These are phyloP conservation scores for Holothuria leucospilota DNA, from an alignment of 53 echinoderm and acorn worm genomes.

Conservation along the genomic window DNA sequence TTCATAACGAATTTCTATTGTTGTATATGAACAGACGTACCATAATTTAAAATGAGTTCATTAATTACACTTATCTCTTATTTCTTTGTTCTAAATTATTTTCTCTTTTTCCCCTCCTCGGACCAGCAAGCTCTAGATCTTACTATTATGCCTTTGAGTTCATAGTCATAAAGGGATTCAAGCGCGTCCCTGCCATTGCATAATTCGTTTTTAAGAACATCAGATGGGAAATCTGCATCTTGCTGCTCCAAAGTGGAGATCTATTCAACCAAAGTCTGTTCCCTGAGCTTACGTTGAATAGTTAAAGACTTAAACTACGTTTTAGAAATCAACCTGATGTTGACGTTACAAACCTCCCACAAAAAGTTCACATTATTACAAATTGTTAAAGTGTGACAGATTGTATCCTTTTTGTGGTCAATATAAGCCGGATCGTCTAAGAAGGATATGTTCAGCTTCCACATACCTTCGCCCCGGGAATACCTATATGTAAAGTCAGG, in stretches of 20 bases:
- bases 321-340: background rate
- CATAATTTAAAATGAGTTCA: no score
- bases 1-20: no score
- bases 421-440: slow-evolving; percentile 13
- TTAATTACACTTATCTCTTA: no score
- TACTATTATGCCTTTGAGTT: no score
- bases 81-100: no score
- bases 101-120: no score
- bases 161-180: no score
- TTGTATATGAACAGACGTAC: no score
- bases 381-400: background rate
- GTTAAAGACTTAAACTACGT: background rate
- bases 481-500: background rate
- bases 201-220: background rate
- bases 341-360: background rate
- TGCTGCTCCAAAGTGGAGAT: background rate
- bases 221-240: background rate
- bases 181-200: no score
- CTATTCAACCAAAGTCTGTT: slow-evolving; percentile 1
- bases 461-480: slow-evolving; percentile 16
- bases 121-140: no score
- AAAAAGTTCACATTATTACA: background rate
- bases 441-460: slow-evolving; percentile 6
- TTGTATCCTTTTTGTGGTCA: background rate
- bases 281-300: background rate